Conservation (phyloP, 2,113 vertebrate species). For the Chlorodrepanis virens region DNA sequence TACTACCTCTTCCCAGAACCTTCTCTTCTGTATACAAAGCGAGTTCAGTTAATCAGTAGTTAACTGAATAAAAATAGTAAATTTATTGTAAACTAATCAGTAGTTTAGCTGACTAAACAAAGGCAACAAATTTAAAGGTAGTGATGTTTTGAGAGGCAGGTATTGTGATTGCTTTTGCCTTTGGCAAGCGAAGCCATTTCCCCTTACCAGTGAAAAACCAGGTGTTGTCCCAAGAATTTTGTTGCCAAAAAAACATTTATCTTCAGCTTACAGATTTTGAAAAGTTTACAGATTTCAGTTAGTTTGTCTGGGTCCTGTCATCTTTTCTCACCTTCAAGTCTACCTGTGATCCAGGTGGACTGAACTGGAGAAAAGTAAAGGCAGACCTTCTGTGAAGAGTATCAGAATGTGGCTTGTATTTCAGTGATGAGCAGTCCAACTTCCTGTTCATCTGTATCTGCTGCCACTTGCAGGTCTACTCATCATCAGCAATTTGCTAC, state of each 20-base stretch:
- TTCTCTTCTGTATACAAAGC: not conserved
- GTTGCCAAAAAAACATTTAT: not conserved
- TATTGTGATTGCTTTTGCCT: not conserved
- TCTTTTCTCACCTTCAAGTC: not conserved
- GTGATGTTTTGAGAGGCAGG: not conserved
- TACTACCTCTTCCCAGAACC: not conserved
- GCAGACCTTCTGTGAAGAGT: not conserved
- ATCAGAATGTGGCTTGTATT: not conserved
- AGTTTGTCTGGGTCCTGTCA: not conserved
- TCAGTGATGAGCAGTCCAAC: not conserved
- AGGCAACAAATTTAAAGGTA: not conserved
- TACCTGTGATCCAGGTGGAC: not conserved
- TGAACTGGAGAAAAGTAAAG: not conserved
- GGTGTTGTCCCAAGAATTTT: not conserved
- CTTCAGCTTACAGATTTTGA: not conserved
- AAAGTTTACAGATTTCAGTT: not conserved
- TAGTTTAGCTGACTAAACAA: not conserved
- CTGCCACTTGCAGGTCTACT: not conserved
- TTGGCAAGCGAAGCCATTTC: not conserved
- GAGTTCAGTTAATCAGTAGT: not conserved
- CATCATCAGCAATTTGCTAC: not conserved
- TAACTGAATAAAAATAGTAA: not conserved
- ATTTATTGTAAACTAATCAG: not conserved
- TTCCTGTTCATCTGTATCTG: not conserved
- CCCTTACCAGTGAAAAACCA: not conserved